Evolutionary conservation across 2,113 vertebrate species (phyloP), one percentile per base, ranked within the genome.

Genomic region (Sinocyclocheilus rhinocerous): DNA sequence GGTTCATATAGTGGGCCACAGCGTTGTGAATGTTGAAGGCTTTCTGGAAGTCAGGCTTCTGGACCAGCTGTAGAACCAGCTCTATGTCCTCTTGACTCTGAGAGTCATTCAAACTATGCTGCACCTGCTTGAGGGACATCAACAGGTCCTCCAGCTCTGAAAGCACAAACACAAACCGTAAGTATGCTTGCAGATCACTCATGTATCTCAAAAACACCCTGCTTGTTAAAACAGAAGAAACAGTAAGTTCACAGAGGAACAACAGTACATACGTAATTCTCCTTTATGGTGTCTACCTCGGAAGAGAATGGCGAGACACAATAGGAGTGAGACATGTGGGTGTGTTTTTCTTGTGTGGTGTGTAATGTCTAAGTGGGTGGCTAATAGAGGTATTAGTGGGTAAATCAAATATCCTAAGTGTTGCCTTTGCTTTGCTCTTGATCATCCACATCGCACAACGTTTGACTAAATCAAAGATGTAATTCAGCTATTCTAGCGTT

Each of bases 11-110:
- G 85, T 94, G 91, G 16, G 97, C 97, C 90, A 99, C 96, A 1
- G 97, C 96, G 83, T 99, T 99, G 91, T 99, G 97, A 92, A 99
- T 97, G 93, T 94, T 97, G 92, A 99, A 96, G 0, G 98, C 97
- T 88, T 97, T 97, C 95, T 98, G 97, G 93, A 99, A 99, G 92
- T 99, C 98, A 55, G 92, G 93, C 92, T 98, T 99, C 90, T 98
- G 97, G 81, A 99, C 95, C 84, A 99, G 96, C 61, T 98, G 95
- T 86, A 98, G 95, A 87, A 99, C 96, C 89, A 99, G 93, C 85
- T 96, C 94, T 57, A 99, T 92, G 91, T 99, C 98, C 76, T 95
- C 97, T 93, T 98, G 97, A 94, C 98, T 99, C 95, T 99, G 98
- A 92, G 96, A 93, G 93, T 99, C 98, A 63, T 95, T 92, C 92